phyloP scores from a whole-genome alignment of 2,888 invertebrate species.

The Drosophila meridionalis region DNA sequence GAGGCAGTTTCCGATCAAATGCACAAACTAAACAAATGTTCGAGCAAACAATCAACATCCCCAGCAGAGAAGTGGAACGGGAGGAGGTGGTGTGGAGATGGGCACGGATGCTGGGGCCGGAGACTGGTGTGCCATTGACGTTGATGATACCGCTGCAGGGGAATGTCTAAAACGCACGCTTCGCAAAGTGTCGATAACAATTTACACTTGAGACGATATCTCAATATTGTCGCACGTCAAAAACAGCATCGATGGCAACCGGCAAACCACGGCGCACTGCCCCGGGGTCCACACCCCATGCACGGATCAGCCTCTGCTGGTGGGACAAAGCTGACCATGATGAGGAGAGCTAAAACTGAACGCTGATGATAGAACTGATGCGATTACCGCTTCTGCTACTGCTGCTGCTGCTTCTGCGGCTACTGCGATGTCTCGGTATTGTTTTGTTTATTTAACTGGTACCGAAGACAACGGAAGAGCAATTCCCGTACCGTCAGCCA shows the following conservation, averaged over 20 bases:
- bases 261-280: slow-evolving; percentile 21
- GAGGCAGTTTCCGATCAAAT: slow-evolving; percentile 55
- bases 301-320: slow-evolving; percentile 4
- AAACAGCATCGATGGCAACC: slow-evolving; percentile 46
- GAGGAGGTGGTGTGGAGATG: neutral
- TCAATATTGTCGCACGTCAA: slow-evolving; percentile 77
- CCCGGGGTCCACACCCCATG: neutral
- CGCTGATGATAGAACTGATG: slow-evolving; percentile 30
- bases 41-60: slow-evolving; percentile 54
- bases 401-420: neutral
- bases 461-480: slow-evolving; percentile 26
- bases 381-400: slow-evolving; percentile 40
- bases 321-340: slow-evolving; percentile 42
- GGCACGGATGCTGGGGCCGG: neutral
- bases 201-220: slow-evolving; percentile 81
- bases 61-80: slow-evolving; percentile 10
- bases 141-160: slow-evolving; percentile 63
- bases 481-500: slow-evolving; percentile 14
- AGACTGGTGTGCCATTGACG: slow-evolving; percentile 52
- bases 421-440: slow-evolving; percentile 8
- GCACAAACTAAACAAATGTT: slow-evolving; percentile 64
- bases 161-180: slow-evolving; percentile 48
- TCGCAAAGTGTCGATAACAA: slow-evolving; percentile 79
- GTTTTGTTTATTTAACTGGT: slow-evolving; percentile 64
- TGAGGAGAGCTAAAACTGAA: slow-evolving; percentile 36